Percentiles rank a stretch among this genome's conserved stretches.
Evolutionary conservation across 2,888 invertebrate species (phyloP).

Genomic region (Diaphora mendica): DNA sequence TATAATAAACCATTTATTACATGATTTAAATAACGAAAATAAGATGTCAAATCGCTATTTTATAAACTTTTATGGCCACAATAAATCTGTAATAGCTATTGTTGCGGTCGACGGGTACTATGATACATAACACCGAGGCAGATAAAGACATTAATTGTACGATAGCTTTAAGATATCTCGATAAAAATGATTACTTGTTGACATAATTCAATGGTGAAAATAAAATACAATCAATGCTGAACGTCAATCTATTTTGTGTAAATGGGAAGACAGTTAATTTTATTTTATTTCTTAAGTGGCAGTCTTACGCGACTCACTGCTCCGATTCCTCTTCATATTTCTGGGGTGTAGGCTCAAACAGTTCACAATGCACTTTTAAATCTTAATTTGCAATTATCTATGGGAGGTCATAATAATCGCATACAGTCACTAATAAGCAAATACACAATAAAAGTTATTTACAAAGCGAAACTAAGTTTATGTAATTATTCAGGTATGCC

Average conservation of each 20-base stretch:
- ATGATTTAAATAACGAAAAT: background rate
- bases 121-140: constrained; percentile 34
- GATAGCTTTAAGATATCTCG: constrained; percentile 25
- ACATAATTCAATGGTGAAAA: constrained; percentile 35
- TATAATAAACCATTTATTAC: background rate
- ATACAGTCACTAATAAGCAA: background rate
- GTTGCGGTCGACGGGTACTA: constrained; percentile 33
- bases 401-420: no score
- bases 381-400: no score
- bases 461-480: constrained; percentile 20
- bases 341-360: no score
- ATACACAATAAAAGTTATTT: background rate
- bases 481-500: constrained; percentile 18
- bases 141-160: constrained; percentile 43
- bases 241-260: constrained; percentile 10
- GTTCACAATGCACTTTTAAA: no score
- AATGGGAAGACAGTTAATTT: background rate
- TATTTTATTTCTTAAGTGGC: no score
- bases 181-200: constrained; percentile 29
- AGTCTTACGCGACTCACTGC: no score
- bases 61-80: constrained; percentile 45
- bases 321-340: no score
- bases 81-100: constrained; percentile 39
- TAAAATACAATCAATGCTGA: constrained; percentile 24
- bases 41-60: constrained; percentile 22